Percentiles rank a stretch among this genome's conserved stretches.
phyloP scores from a whole-genome alignment of 1,140 invertebrate species.

The Laupala kohalensis region DNA sequence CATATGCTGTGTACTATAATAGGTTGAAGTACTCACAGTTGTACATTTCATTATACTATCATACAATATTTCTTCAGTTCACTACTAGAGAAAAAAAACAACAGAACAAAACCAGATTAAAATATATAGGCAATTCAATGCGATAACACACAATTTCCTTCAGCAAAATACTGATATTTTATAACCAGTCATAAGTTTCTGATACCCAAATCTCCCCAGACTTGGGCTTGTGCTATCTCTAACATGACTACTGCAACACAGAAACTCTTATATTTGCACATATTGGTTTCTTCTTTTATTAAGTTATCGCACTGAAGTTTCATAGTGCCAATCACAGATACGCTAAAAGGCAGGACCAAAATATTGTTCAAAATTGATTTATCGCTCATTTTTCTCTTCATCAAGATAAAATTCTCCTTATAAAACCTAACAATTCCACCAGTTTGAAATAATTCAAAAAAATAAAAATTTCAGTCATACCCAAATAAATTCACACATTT shows the following conservation, averaged over 20 bases:
- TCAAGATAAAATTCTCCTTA: background rate
- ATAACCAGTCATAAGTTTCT: background rate
- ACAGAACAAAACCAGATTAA: background rate
- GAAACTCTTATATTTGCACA: background rate
- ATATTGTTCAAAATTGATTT: background rate
- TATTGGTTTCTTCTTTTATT: background rate
- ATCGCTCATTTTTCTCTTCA: background rate
- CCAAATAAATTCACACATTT: background rate
- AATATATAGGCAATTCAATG: background rate
- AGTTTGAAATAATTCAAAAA: background rate
- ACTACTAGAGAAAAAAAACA: background rate
- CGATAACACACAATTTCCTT: background rate
- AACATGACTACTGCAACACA: background rate
- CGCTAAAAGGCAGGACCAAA: background rate
- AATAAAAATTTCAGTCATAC: background rate
- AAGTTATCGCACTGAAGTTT: background rate
- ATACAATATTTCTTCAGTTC: background rate
- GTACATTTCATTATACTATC: background rate
- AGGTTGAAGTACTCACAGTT: background rate
- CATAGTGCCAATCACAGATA: background rate
- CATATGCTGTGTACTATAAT: background rate
- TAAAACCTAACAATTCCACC: background rate
- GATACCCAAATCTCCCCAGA: background rate
- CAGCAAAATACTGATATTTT: background rate
- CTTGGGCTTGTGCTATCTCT: background rate